Conservation (phyloP, 64 coral and sea anemone genomes). For the Pocillopora verrucosa region DNA sequence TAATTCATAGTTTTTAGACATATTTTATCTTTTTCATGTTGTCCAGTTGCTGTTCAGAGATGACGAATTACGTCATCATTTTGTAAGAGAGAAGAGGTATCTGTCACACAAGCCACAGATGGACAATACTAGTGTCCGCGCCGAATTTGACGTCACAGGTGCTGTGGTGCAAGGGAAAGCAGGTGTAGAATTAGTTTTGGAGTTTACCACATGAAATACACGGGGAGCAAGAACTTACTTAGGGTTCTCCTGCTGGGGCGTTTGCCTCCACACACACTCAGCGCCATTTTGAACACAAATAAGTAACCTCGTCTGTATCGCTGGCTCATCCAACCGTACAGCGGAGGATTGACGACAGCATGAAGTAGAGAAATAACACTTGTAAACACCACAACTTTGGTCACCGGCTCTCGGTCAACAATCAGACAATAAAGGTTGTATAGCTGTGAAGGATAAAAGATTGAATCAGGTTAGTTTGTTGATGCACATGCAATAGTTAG, state of each 20-base stretch:
- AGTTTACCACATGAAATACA: too few relatives aligned
- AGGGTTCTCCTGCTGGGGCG: slow-evolving; percentile 19
- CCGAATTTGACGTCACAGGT: too few relatives aligned
- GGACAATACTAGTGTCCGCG: too few relatives aligned
- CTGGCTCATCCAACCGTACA: slow-evolving; percentile 87
- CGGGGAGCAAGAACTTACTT: slow-evolving; percentile 27
- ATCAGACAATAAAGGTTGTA: slow-evolving; percentile 80
- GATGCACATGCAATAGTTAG: background rate
- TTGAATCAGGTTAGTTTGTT: background rate
- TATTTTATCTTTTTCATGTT: too few relatives aligned
- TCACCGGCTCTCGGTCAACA: slow-evolving; percentile 43
- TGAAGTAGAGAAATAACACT: slow-evolving; percentile 80
- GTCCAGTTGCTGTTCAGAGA: too few relatives aligned
- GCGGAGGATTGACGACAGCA: slow-evolving; percentile 77
- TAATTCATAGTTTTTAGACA: too few relatives aligned
- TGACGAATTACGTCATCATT: too few relatives aligned
- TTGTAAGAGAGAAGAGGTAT: too few relatives aligned
- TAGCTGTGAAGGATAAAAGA: slow-evolving; percentile 31
- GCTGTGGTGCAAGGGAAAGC: too few relatives aligned
- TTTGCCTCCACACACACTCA: slow-evolving; percentile 55
- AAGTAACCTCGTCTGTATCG: slow-evolving; percentile 74
- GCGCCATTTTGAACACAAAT: slow-evolving; percentile 51
- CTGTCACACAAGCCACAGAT: too few relatives aligned
- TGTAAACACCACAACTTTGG: slow-evolving; percentile 57
- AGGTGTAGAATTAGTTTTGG: too few relatives aligned